phyloP scores from a whole-genome alignment of 2,888 invertebrate genomes.

The Sepioteuthis lessoniana region DNA sequence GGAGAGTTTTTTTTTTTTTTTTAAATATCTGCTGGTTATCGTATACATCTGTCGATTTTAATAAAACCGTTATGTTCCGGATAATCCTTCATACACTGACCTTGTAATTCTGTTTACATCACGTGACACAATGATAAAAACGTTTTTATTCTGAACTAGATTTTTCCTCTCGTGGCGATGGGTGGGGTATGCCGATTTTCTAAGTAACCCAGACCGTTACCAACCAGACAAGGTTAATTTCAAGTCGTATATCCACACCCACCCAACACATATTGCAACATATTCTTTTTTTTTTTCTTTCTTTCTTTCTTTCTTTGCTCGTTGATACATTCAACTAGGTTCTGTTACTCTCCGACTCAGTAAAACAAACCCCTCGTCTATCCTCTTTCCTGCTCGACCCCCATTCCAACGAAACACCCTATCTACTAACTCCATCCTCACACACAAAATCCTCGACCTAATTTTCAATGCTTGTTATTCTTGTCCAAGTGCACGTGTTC shows the following conservation, averaged over 20 bases:
- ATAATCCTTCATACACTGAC: background rate
- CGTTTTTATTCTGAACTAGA: background rate
- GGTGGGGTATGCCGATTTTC: background rate
- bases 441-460: background rate
- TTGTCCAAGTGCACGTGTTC: conserved; percentile 6
- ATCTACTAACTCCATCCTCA: background rate
- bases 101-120: background rate
- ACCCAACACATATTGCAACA: background rate
- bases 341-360: background rate
- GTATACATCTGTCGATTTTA: too few relatives aligned
- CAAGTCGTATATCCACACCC: background rate
- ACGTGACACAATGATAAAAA: background rate
- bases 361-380: background rate
- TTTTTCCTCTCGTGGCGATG: too few relatives aligned
- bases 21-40: too few relatives aligned
- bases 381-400: background rate
- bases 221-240: conserved; percentile 8
- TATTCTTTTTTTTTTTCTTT: background rate
- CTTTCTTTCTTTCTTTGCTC: background rate
- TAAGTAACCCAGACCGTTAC: background rate
- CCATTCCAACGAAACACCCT: background rate
- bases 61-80: too few relatives aligned
- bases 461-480: background rate
- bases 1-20: too few relatives aligned
- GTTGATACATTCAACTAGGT: background rate